Percentiles rank a stretch among this genome's conserved stretches.
Evolutionary conservation across 2,797 vertebrate species (phyloP).

Genomic region (Poeciliopsis paucimaculata): DNA sequence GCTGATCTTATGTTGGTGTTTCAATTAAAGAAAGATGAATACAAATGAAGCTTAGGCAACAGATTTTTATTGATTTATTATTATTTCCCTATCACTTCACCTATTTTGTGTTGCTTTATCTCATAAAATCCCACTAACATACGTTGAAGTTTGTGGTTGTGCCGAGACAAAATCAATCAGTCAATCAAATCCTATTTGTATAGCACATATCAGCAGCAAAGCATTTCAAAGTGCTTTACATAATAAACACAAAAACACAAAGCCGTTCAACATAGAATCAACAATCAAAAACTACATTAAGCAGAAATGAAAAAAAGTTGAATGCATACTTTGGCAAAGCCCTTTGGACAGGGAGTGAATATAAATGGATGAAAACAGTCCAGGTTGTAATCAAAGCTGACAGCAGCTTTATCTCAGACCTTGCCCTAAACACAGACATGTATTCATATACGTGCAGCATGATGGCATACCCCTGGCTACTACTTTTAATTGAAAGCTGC

Average conservation of each 20-base stretch:
- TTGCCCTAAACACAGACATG: slow-evolving; percentile 43
- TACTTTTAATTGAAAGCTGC: slow-evolving; percentile 56
- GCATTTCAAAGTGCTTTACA: too few relatives aligned
- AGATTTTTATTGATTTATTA: not conserved
- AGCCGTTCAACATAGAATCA: too few relatives aligned
- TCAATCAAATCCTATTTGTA: too few relatives aligned
- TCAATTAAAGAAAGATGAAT: not conserved
- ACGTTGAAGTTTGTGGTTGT: not conserved
- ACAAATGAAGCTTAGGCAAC: not conserved
- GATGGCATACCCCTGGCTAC: slow-evolving; percentile 15
- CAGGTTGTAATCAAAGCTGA: slow-evolving; percentile 48
- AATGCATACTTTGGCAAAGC: not conserved
- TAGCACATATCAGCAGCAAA: too few relatives aligned
- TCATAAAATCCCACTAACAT: not conserved
- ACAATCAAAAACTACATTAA: too few relatives aligned
- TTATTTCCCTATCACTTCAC: not conserved
- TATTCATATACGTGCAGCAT: slow-evolving; percentile 20
- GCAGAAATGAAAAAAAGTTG: not conserved
- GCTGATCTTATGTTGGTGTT: not conserved
- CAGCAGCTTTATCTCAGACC: slow-evolving; percentile 46
- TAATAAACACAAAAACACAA: too few relatives aligned
- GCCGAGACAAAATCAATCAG: not conserved
- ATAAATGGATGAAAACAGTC: slow-evolving; percentile 27
- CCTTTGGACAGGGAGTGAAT: slow-evolving; percentile 2
- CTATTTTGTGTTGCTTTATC: not conserved